Conservation (phyloP, 2,113 vertebrate genomes). For the Clarias batrachus region DNA sequence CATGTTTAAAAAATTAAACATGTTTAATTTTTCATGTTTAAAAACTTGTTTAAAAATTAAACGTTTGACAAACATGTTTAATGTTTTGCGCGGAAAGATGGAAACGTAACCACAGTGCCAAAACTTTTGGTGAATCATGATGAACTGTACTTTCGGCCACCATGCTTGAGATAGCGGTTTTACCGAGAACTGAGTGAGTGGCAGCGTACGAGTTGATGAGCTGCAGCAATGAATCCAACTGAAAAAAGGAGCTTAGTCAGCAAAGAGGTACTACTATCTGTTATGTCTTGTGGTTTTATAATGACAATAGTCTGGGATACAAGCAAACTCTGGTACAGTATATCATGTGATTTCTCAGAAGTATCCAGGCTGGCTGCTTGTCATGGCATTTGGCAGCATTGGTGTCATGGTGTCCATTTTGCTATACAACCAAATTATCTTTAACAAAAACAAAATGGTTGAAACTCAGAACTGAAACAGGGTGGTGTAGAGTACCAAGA, state of each 20-base stretch:
- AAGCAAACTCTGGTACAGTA: background rate
- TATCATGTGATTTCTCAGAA: conserved; percentile 11
- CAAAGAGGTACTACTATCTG: background rate
- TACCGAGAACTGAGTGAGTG: too few species aligned
- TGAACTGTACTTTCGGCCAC: too few species aligned
- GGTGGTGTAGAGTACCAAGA: background rate
- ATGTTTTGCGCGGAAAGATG: too few species aligned
- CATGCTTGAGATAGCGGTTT: too few species aligned
- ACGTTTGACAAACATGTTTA: too few species aligned
- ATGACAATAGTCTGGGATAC: background rate
- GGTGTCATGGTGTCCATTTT: conserved; percentile 27
- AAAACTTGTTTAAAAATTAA: too few species aligned
- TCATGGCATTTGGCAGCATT: too few species aligned
- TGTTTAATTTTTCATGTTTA: too few species aligned
- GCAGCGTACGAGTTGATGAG: too few species aligned
- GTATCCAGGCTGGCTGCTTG: background rate
- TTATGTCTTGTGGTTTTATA: background rate
- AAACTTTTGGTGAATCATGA: too few species aligned
- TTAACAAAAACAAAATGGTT: background rate
- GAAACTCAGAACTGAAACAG: background rate
- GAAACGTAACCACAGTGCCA: too few species aligned
- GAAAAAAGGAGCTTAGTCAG: background rate
- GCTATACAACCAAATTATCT: background rate
- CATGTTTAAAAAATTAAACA: too few species aligned
- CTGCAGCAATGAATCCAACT: background rate